Evolutionary conservation across 1,140 invertebrate species (phyloP).

Genomic region (Gryllus bimaculatus): DNA sequence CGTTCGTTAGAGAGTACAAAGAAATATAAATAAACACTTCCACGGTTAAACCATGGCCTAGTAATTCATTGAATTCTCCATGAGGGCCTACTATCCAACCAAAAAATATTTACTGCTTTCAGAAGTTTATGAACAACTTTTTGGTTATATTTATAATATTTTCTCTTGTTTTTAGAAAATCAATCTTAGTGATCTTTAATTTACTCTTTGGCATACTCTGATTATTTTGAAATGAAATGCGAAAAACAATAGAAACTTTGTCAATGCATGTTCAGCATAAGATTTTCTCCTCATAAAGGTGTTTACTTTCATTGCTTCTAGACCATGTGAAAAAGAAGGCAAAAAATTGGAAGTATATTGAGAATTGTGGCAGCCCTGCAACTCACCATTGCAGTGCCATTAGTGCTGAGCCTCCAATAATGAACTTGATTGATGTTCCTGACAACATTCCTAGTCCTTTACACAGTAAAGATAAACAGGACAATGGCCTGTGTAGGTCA

Average conservation of each 20-base stretch:
- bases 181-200: neutral
- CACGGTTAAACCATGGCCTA: too few relatives aligned
- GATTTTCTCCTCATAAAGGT: neutral
- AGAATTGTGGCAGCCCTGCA: constrained; percentile 8
- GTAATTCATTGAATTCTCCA: too few relatives aligned
- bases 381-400: neutral
- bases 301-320: constrained; percentile 8
- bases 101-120: too few relatives aligned
- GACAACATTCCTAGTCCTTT: neutral
- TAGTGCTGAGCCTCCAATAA: neutral
- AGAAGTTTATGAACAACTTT: too few relatives aligned
- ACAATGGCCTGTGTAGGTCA: constrained; percentile 11
- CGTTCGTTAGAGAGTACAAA: too few relatives aligned
- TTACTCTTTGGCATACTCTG: too few relatives aligned
- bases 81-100: too few relatives aligned
- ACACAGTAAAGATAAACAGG: neutral
- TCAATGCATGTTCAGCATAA: too few relatives aligned
- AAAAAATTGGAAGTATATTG: constrained; percentile 7
- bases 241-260: too few relatives aligned
- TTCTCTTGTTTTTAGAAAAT: neutral
- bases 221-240: too few relatives aligned
- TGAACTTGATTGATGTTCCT: neutral
- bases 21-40: too few relatives aligned
- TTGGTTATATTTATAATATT: neutral
- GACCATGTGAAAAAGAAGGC: constrained; percentile 10